Evolutionary conservation across 2,113 vertebrate genomes (phyloP), one percentile per base, ranked within the genome.

Genomic region (Epinephelus fuscoguttatus): DNA sequence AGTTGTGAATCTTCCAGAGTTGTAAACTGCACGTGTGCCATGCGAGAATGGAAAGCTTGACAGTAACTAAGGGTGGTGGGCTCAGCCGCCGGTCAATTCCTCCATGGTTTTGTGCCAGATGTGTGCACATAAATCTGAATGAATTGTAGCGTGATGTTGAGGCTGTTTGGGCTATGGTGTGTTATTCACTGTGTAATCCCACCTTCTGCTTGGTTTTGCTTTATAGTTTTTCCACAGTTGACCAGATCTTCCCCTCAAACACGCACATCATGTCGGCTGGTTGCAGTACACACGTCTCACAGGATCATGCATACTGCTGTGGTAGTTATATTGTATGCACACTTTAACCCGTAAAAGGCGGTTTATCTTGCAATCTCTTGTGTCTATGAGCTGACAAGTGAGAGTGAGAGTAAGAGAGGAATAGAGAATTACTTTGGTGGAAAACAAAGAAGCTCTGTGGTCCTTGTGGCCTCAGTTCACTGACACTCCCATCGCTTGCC

Each of bases 391-490:
- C 17, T 50, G 52, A 66, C 42, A 47, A 63, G 62, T 75, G 27
- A 62, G 42, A 60, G 42, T 2, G 14, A 49, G 56, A 53, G 14
- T n/a, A 15, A 57, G 27, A 64, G 25, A 19, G 23, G 12, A 52
- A 27, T 17, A 60, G 5, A 57, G 23, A 50, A 14, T 33, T 18
- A 45, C 59, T 42, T 55, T 30, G 45, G n/a, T 10, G 30, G 21
- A 55, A 55, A 76, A 83, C 68, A 79, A 75, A 80, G 53, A 60
- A 19, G 33, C 25, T 74, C 50, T 71, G 56, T 80, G 15, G 40
- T 53, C 59, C 50, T 55, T 33, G 23, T 64, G 67, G 67, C 70
- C 53, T 68, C 56, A 75, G 40, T 61, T 80, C 25, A 47, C 52
- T 59, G 18, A 64, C 18, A 1, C 55, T 66, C 27, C 70, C 15